These are phyloP conservation scores for Eudyptes chrysolophus DNA, from an alignment of 2,113 vertebrate species.

Conservation along the genomic window DNA sequence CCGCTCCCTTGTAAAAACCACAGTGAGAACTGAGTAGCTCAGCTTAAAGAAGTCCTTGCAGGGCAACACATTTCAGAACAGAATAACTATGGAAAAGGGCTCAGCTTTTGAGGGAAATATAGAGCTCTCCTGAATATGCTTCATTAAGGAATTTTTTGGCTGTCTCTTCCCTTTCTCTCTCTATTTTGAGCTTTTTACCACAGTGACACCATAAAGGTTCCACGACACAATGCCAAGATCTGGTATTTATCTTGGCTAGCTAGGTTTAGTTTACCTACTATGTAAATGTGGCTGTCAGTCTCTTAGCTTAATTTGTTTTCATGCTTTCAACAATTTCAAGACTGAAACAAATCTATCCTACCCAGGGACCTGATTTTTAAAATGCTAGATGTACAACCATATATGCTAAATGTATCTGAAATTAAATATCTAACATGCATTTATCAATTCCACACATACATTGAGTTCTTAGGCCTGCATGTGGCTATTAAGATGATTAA, in stretches of 20 bases:
- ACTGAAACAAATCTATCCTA: neutral
- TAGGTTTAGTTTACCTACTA: neutral
- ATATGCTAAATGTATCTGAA: neutral
- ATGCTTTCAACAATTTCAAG: neutral
- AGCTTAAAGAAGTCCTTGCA: neutral
- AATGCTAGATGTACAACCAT: neutral
- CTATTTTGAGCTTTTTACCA: neutral
- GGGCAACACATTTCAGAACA: neutral
- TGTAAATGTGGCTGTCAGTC: neutral
- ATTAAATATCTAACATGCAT: neutral
- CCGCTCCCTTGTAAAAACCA: neutral
- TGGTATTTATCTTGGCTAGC: neutral
- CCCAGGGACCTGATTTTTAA: rapidly evolving
- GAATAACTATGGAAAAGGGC: neutral
- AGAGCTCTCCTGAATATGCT: neutral
- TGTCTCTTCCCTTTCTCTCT: neutral
- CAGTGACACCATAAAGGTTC: neutral
- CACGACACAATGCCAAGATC: neutral
- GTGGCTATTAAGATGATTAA: neutral
- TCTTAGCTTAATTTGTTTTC: neutral
- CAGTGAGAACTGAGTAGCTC: neutral
- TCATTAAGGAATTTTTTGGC: constrained; percentile 6
- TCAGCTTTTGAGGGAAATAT: neutral
- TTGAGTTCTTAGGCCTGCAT: neutral
- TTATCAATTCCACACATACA: neutral